Conservation (phyloP, 2,888 invertebrate genomes). For the Ectobius pallidus region DNA sequence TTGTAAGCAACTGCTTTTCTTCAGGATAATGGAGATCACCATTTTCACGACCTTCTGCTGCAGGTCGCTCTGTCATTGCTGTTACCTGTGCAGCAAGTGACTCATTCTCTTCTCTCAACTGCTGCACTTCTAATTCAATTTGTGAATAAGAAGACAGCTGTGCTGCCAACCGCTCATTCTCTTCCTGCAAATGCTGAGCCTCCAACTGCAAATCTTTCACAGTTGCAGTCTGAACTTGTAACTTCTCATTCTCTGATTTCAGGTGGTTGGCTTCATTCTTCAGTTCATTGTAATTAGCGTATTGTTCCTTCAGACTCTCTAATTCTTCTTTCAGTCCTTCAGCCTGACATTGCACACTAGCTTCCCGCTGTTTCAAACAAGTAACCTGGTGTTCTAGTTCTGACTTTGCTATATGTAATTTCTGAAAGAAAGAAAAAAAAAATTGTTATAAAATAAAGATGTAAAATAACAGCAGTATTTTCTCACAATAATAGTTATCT, state of each 20-base stretch:
- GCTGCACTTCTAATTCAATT: constrained; percentile 51
- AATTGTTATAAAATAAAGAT: too few relatives aligned
- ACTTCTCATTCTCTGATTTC: constrained; percentile 32
- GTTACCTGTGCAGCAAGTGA: constrained; percentile 54
- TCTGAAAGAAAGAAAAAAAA: not conserved
- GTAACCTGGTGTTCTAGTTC: constrained; percentile 57
- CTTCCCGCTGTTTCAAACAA: constrained; percentile 61
- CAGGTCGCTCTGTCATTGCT: constrained; percentile 54
- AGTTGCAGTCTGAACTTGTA: not conserved
- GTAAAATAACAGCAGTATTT: too few relatives aligned
- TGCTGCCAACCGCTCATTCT: constrained; percentile 42
- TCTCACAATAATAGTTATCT: too few relatives aligned
- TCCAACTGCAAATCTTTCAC: constrained; percentile 38
- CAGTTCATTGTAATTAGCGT: constrained; percentile 53
- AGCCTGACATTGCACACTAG: constrained; percentile 60
- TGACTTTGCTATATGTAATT: constrained; percentile 24
- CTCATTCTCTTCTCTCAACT: constrained; percentile 55
- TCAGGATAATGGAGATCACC: constrained; percentile 50
- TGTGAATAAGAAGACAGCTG: constrained; percentile 38
- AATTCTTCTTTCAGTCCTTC: constrained; percentile 49
- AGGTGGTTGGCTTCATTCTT: constrained; percentile 48
- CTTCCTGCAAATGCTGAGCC: constrained; percentile 41
- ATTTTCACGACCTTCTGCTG: constrained; percentile 54
- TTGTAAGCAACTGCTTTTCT: constrained; percentile 26
- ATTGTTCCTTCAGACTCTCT: constrained; percentile 51